Evolutionary conservation across 2,797 vertebrate genomes (phyloP), one percentile per base, ranked within the genome.

Genomic region (Coccyzus lansbergi): DNA sequence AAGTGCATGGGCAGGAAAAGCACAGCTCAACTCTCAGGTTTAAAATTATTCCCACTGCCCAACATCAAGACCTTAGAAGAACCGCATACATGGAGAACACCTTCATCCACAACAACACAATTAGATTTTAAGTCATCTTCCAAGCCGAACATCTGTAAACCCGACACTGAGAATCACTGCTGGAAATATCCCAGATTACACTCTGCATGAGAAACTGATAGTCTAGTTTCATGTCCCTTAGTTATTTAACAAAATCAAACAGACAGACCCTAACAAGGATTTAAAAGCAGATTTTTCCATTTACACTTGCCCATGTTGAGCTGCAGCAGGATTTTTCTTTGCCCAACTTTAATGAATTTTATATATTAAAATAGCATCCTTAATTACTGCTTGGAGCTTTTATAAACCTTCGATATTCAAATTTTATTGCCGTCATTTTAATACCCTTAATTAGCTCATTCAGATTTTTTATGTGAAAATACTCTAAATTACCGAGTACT

Each of bases 341-440:
- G 33, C 48, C 86, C 52, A 86, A 79, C 46, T 56, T 78, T 24
- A 89, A 92, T 42, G 24, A 44, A 51, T 90, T 78, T 69, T 48
- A 78, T 40, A 18, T 68, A 90, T 81, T 81, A 92, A 93, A 94
- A 90, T 15, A 93, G 77, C 31, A 88, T 40, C 55, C 65, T 76
- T 96, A 92, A 90, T 91, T 88, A 91, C 58, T 65, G 42, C 62
- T 92, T 76, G 69, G 67, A 81, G 52, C 34, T 86, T 84, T 76
- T 29, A 72, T 17, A 87, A 93, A 88, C 55, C 76, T 92, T 26
- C 22, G 60, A 29, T 63, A 77, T 60, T 83, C 74, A 59, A 65
- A 65, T 91, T 79, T 69, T 79, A 86, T 26, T 83, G 70, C 55
- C 86, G 33, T 5, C 46, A 65, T 63, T 93, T 96, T 88, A 90